Base-by-base conservation (phyloP, 2,797 vertebrate species). In the Ataeniobius toweri region DNA sequence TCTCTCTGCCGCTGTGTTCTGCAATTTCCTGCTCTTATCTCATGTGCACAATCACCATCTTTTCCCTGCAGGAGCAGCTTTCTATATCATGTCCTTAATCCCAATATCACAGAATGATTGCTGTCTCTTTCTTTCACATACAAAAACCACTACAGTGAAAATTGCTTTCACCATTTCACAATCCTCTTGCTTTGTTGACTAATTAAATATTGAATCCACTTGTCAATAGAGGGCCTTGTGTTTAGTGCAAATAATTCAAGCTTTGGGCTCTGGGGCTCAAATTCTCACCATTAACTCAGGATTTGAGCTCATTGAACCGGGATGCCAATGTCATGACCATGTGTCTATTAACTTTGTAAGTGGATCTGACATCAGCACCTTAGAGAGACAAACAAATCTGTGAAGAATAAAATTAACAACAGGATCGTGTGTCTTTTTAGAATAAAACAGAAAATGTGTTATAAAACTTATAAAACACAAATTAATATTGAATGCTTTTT, bases 241-340 rank as follows among this genome's bases (percentile, higher is more conserved):
- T 78, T 85, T 68, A 61, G 53, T 55, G 56, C 0, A 1, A 81
- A 90, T 77, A 79, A 87, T 83, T 81, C 80, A 84, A 76, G 73
- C 71, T 79, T 78, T 71, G 76, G 59, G 70, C 75, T 83, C 77
- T 73, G 78, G 76, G 82, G 82, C 55, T 80, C 77, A 55, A 70
- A 78, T 71, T 31, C 71, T 83, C 80, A 90, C 88, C 86, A 89
- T 83, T 65, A 72, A 82, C 78, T 77, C 31, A 58, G 78, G 48
- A 77, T 71, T 59, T 55, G 71, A 73, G 80, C 78, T 77, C 78
- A 79, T 85, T 89, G 82, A 85, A 90, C 65, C 68, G 77, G 67
- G 41, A 81, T 75, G 81, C 90, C 83, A 3, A 91, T 88, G 89
- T 76, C 69, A 69, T 80, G 65, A 55, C 74, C 50, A 73, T 46